Evolutionary conservation across 92 coral and sea anemone genomes (phyloP).

Genomic region (Epizoanthus ramosus): DNA sequence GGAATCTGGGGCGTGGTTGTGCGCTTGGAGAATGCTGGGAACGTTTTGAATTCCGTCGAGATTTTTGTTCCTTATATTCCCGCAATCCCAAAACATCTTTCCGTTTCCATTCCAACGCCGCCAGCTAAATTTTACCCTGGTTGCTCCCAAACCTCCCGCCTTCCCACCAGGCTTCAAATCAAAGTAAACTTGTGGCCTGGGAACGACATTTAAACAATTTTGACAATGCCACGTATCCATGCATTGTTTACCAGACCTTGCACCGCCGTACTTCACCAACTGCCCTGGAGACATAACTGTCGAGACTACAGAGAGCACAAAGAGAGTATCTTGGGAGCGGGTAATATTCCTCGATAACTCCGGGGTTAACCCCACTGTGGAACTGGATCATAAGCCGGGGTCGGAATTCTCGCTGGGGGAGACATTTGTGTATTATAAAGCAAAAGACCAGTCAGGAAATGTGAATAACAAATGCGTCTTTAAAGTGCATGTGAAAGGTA

Average conservation of each 20-base stretch:
- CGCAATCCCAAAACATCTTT: no score
- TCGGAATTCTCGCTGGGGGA: slow-evolving; percentile 59
- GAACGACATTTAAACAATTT: no score
- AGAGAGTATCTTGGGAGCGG: slow-evolving; percentile 68
- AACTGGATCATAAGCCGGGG: slow-evolving; percentile 47
- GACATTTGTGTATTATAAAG: slow-evolving; percentile 63
- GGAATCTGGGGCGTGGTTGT: no score
- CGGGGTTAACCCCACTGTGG: slow-evolving; percentile 59
- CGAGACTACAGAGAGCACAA: slow-evolving; percentile 34
- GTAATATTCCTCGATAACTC: slow-evolving; percentile 87
- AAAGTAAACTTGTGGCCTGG: no score
- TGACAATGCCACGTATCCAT: neutral
- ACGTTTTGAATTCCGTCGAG: no score
- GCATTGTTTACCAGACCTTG: slow-evolving; percentile 61
- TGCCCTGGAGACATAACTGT: slow-evolving; percentile 76
- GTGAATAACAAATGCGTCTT: slow-evolving; percentile 75
- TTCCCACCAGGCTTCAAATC: no score
- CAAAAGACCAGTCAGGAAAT: slow-evolving; percentile 72
- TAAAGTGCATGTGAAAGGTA: slow-evolving; percentile 83
- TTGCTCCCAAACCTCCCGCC: no score
- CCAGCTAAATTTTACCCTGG: no score
- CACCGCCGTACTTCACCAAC: slow-evolving; percentile 79
- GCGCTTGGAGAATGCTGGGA: no score
- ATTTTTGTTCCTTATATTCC: no score
- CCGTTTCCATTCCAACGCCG: no score